A percentile compares a stretch with the other conserved stretches of the same genome.
These are phyloP conservation scores for Chymomyza amoena DNA, from an alignment of 2,888 invertebrate species.

Conservation along the genomic window DNA sequence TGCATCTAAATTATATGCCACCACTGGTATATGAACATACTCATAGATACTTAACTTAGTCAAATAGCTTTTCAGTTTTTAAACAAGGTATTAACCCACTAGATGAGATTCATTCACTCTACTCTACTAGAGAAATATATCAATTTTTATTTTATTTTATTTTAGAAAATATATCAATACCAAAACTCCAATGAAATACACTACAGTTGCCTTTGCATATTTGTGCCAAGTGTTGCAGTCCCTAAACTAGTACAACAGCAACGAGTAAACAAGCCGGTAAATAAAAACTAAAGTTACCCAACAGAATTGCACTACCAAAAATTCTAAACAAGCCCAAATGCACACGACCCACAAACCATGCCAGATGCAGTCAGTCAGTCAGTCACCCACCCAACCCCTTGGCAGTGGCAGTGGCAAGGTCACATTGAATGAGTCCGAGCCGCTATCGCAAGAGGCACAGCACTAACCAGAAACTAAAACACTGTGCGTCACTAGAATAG, in stretches of 20 bases:
- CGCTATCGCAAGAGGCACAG: constrained; percentile 39
- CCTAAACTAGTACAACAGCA: not conserved
- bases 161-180: not conserved
- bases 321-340: constrained; percentile 3
- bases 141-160: no score
- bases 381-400: not conserved
- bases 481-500: constrained; percentile 27
- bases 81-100: no score
- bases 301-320: not conserved
- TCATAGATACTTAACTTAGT: no score
- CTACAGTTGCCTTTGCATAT: constrained; percentile 17
- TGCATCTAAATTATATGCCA: no score
- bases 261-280: not conserved
- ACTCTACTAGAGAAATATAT: no score
- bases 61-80: no score
- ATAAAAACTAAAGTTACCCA: not conserved
- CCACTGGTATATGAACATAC: no score
- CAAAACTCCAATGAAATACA: not conserved
- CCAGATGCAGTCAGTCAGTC: not conserved
- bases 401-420: constrained; percentile 39
- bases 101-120: no score
- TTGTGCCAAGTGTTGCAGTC: constrained; percentile 47
- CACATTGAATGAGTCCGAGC: constrained; percentile 35
- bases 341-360: not conserved
- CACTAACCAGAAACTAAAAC: constrained; percentile 68